A percentile compares a stretch with the other conserved stretches of the same genome.
These are phyloP conservation scores for pig (Sus scrofa) DNA, from an alignment of 2,113 vertebrate species.

Conservation along the genomic window T2T-Sscrofa CM000830.6:92047501-92048000, in stretches of 20 bases:
- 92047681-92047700: constrained; percentile 19
- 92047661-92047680: constrained; percentile 23
- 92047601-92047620: constrained; percentile 30
- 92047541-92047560: constrained; percentile 22
- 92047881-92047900: not conserved
- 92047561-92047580: constrained; percentile 23
- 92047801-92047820: not conserved
- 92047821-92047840: not conserved
- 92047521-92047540: not conserved
- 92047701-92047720: constrained; percentile 26
- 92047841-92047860: not conserved
- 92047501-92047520: constrained; percentile 42
- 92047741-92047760: not conserved
- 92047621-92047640: not conserved
- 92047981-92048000: not conserved
- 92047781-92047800: not conserved
- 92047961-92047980: no score
- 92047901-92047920: not conserved
- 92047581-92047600: not conserved
- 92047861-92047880: not conserved
- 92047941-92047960: not conserved
- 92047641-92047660: constrained; percentile 2
- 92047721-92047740: constrained; percentile 29
- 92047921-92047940: not conserved
- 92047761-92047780: constrained; percentile 22